Base-by-base conservation (phyloP, 2,113 vertebrate genomes). In the Ariopsis seemanni region DNA sequence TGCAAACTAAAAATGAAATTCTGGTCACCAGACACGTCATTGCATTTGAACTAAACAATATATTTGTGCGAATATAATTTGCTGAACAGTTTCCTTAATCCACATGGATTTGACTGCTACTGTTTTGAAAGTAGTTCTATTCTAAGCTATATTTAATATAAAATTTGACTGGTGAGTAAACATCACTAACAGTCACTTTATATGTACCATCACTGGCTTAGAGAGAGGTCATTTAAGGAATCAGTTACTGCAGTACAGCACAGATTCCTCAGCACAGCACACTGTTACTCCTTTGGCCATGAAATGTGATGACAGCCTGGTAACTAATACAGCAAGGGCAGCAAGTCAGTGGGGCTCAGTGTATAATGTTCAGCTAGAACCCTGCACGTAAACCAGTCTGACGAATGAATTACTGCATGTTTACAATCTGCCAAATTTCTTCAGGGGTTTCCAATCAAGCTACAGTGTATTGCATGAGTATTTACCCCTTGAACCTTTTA, bases 261-360 rank as follows among this genome's bases (percentile, higher is more conserved):
- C 71, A 55, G 48, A 67, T 63, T 82, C 42, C 30, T 57, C 74
- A 71, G 52, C 71, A 77, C 58, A 48, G 52, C 34, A 84, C 63
- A 50, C 74, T 25, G 85, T 82, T 86, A 78, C 78, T 89, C 53
- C n/a, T 81, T 88, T 60, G 65, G 77, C 87, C 27, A 86, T 87
- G 90, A 86, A 87, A 88, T 82, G 83, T 71, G 84, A 89, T 88
- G 87, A 86, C 86, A 91, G 78, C 65, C 22, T 74, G 34, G 77
- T 90, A 91, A 88, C 90, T 30, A 87, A 90, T 91, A 85, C 88
- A 78, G n/a, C 74, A 77, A 78, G 34, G 84, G 42, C 89, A 83
- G n/a, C 60, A 77, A 83, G 89, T 87, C 84, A 88, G 78, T 74
- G 86, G 55, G 83, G 85, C 84, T 89, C 78, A 91, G 87, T 55